Conservation (phyloP, 2,797 vertebrate species). For the Chaenodraco wilsoni region DNA sequence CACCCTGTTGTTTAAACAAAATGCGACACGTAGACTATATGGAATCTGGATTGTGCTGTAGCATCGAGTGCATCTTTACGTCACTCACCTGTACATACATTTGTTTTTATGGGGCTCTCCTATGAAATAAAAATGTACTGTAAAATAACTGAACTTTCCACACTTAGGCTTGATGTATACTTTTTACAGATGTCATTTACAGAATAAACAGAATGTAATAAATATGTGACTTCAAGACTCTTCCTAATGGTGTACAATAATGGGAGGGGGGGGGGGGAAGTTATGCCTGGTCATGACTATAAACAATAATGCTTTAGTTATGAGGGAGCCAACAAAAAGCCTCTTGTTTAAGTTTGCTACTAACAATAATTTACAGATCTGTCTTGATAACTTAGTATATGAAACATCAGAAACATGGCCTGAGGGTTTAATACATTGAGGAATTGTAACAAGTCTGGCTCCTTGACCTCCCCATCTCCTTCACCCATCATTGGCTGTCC, state of each 20-base stretch:
- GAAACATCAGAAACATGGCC: neutral
- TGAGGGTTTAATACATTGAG: neutral
- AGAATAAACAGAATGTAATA: conserved; percentile 84
- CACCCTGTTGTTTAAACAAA: conserved; percentile 57
- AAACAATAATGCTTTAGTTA: neutral
- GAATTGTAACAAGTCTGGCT: too few species aligned
- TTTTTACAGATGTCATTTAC: conserved; percentile 86
- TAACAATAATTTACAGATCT: neutral
- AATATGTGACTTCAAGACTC: conserved; percentile 19
- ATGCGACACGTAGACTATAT: conserved; percentile 33
- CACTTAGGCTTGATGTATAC: conserved; percentile 79
- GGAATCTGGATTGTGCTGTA: conserved; percentile 72
- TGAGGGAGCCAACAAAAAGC: too few species aligned
- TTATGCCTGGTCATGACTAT: neutral
- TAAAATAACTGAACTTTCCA: conserved; percentile 76
- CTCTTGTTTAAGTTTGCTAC: neutral
- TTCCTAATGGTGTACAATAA: neutral
- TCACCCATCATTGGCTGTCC: neutral
- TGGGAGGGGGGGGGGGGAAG: too few species aligned
- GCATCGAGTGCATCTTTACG: conserved; percentile 78
- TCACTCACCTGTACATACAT: conserved; percentile 60
- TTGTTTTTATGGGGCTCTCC: conserved; percentile 79
- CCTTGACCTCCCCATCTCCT: neutral
- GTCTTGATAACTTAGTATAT: neutral
- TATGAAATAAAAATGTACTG: conserved; percentile 70